Evolutionary conservation across 1,140 invertebrate species (phyloP), one percentile per base, ranked within the genome.

Genomic region (Zaprionus ornatus): DNA sequence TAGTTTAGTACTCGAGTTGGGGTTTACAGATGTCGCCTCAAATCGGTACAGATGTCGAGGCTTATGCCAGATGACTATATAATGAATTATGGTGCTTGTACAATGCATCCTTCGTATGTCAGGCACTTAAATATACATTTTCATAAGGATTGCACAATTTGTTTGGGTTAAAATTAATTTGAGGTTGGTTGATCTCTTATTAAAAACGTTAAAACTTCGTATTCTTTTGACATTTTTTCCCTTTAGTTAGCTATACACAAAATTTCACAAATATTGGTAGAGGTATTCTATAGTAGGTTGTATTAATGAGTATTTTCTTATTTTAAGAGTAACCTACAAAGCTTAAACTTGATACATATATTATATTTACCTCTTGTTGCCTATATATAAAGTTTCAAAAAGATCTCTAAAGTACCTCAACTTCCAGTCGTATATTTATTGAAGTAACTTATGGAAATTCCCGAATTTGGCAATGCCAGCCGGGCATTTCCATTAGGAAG

Each of bases 31-130:
- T 48, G 45, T 48, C 45, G n/a, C 45, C 10, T 19, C 45, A 50
- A 23, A 50, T 50, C 45, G 45, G 10, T 23, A 50, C 45, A 50
- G 45, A 50, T 50, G 45, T 50, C 13, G 45, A 4, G 17, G 45
- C 45, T 23, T 23, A 50, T 50, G 45, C 45, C 45, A 50, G 45
- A 50, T 50, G 45, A 50, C 45, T 50, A 21, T 50, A 50, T 50
- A 21, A 19, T 21, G 40, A 10, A 50, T 19, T 23, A 12, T 50
- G 10, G 3, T 4, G 19, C 42, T 48, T 48, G 17, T 9, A 21
- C 12, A 50, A 50, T 50, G 19, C 19, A 23, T 50, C 2, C 45
- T 21, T 13, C 12, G 2, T 23, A 23, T 50, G 45, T 1, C 3
- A 13, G 45, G 3, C 19, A 12, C 10, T 48, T 48, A 4, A 48